A percentile compares a stretch with the other conserved stretches of the same genome.
Conservation (phyloP, 92 coral and sea anemone genomes). For the Blastomussa wellsi region DNA sequence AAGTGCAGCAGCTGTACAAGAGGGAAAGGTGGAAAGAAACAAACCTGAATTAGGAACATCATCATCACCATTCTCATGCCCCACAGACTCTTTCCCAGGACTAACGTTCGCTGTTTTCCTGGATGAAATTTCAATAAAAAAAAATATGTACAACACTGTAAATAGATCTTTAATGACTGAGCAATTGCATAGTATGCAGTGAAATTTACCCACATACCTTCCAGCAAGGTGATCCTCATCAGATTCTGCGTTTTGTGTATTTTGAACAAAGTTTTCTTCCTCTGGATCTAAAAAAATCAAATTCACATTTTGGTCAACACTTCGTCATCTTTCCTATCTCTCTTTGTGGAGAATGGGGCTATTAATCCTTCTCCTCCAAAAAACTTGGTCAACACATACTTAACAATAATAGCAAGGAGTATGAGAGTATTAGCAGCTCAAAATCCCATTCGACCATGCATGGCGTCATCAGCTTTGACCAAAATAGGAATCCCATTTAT, state of each 20-base stretch:
- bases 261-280: slow-evolving; percentile 41
- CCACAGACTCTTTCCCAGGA: slow-evolving; percentile 59
- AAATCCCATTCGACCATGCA: too few relatives aligned
- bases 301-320: not conserved
- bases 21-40: slow-evolving; percentile 13
- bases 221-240: slow-evolving; percentile 13
- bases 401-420: too few relatives aligned
- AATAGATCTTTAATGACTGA: too few relatives aligned
- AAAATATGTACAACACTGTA: not conserved
- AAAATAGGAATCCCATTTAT: too few relatives aligned
- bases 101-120: slow-evolving; percentile 62
- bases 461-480: too few relatives aligned
- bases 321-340: too few relatives aligned
- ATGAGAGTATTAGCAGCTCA: too few relatives aligned
- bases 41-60: slow-evolving; percentile 77
- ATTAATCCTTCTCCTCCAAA: too few relatives aligned
- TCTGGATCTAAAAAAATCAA: slow-evolving; percentile 42
- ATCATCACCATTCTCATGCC: slow-evolving; percentile 73
- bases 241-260: slow-evolving; percentile 3
- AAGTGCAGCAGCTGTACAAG: not conserved
- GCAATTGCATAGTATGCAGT: too few relatives aligned
- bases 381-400: too few relatives aligned
- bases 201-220: not conserved
- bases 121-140: too few relatives aligned
- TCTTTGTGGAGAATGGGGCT: too few relatives aligned